Conservation (phyloP, 2,888 invertebrate species). For the Lamproptera curius region DNA sequence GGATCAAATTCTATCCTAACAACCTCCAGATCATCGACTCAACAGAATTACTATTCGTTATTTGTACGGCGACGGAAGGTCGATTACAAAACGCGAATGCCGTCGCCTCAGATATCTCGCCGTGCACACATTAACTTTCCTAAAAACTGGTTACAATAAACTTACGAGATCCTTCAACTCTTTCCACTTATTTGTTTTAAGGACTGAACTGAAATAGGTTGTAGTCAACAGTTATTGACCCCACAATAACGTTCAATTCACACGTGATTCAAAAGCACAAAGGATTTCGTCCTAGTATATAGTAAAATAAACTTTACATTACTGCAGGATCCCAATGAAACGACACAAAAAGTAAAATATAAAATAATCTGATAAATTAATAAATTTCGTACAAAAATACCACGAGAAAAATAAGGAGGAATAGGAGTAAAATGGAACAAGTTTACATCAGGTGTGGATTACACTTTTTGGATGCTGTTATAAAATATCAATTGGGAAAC, state of each 20-base stretch:
- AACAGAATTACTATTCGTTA: background rate
- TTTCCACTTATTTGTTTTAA: constrained; percentile 25
- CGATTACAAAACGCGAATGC: constrained; percentile 6
- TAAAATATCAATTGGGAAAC: constrained; percentile 19
- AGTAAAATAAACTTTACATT: constrained; percentile 2
- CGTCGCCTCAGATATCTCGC: background rate
- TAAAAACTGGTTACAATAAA: constrained; percentile 15
- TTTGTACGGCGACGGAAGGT: background rate
- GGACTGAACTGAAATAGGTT: constrained; percentile 42
- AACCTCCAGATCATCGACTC: constrained; percentile 2
- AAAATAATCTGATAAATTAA: background rate
- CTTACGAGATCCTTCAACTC: constrained; percentile 12
- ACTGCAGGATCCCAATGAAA: background rate
- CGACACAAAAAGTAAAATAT: too few species aligned
- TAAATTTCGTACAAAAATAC: constrained; percentile 8
- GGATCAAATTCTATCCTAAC: constrained; percentile 4
- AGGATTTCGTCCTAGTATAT: constrained; percentile 22
- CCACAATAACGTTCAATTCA: constrained; percentile 67
- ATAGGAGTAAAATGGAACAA: constrained; percentile 15
- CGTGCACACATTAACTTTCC: constrained; percentile 1
- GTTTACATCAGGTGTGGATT: constrained; percentile 23
- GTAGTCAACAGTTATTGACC: constrained; percentile 69
- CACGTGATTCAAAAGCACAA: constrained; percentile 71
- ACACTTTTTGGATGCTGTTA: constrained; percentile 26
- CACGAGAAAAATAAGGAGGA: constrained; percentile 7